These are phyloP conservation scores for Micromesistius poutassou DNA, from an alignment of 2,797 vertebrate genomes.

Conservation along the genomic window DNA sequence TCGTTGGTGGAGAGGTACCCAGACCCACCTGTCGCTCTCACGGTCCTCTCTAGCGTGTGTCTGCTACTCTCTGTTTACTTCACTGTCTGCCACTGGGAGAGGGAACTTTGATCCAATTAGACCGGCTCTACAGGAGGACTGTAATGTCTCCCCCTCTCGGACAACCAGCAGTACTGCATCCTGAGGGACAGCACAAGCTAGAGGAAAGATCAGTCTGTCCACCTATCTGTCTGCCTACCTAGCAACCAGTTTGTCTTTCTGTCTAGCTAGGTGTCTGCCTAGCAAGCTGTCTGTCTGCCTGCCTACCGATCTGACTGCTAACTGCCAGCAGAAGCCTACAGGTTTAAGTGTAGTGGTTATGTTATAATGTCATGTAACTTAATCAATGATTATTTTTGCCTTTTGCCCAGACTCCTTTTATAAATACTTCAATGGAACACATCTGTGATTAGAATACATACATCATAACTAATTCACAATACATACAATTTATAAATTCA, in stretches of 20 bases:
- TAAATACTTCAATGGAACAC: no score
- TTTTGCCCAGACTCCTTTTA: no score
- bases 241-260: neutral
- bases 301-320: neutral
- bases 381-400: no score
- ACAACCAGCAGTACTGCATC: neutral
- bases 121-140: neutral
- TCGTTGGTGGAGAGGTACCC: neutral
- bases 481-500: no score
- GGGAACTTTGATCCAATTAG: conserved; percentile 6
- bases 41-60: neutral
- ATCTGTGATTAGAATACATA: no score
- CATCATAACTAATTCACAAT: no score
- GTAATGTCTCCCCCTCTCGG: neutral
- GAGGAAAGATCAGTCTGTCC: neutral
- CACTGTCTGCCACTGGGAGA: neutral
- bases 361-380: no score
- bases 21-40: neutral
- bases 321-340: neutral
- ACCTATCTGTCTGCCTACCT: neutral
- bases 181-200: neutral
- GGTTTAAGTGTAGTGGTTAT: neutral
- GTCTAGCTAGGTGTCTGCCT: neutral
- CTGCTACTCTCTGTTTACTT: neutral
- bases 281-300: neutral